These are phyloP conservation scores for Heterodera filipjevi DNA, from an alignment of 2,888 invertebrate genomes.

Conservation along the genomic window DNA sequence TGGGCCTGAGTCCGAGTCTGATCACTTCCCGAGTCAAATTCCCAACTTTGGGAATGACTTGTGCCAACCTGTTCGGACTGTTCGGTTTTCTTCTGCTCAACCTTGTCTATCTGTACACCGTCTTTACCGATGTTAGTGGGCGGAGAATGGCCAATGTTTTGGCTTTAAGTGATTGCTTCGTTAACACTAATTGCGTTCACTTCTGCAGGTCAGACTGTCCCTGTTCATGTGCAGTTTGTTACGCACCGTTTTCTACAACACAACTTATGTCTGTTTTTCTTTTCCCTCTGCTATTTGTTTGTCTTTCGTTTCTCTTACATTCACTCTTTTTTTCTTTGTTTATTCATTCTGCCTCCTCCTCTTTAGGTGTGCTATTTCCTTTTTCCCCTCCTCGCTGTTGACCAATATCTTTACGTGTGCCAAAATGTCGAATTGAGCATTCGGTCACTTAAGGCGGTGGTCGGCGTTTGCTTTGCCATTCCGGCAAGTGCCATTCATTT, in stretches of 20 bases:
- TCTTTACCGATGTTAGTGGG: constrained; percentile 41
- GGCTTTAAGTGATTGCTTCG: too few species aligned
- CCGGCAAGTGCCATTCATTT: constrained; percentile 29
- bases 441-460: constrained; percentile 41
- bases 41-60: constrained; percentile 48
- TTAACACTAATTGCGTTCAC: too few species aligned
- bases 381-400: constrained; percentile 45
- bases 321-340: constrained; percentile 23
- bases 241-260: constrained; percentile 48
- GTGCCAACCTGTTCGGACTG: constrained; percentile 49
- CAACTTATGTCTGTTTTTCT: constrained; percentile 45
- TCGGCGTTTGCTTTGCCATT: constrained; percentile 46
- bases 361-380: constrained; percentile 34
- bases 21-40: constrained; percentile 50
- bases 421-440: constrained; percentile 47
- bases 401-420: constrained; percentile 49
- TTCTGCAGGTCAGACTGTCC: constrained; percentile 39
- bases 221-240: constrained; percentile 47
- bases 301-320: too few species aligned
- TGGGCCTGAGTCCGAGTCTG: constrained; percentile 47
- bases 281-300: too few species aligned
- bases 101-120: constrained; percentile 46
- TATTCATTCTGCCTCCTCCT: neutral
- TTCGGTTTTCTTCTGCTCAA: constrained; percentile 48
- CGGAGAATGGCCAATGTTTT: neutral